Evolutionary conservation across 2,797 vertebrate genomes (phyloP).

Genomic region (Danio albolineatus): DNA sequence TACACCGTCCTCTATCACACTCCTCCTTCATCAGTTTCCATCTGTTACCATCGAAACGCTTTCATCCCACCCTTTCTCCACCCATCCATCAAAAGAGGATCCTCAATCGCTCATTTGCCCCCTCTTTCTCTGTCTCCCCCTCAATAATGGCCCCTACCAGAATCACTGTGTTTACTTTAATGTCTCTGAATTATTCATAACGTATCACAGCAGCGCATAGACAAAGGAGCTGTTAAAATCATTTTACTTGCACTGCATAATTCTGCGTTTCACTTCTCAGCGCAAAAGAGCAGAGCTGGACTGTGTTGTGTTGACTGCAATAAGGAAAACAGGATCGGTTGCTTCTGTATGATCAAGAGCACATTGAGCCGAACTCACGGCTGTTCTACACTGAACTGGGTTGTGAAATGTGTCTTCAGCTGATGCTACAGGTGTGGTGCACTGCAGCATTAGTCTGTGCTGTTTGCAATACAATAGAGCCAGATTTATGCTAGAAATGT

Average conservation of each 20-base stretch:
- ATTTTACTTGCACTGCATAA: conserved; percentile 3
- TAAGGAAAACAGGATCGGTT: not conserved
- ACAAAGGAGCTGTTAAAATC: conserved; percentile 24
- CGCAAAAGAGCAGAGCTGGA: not conserved
- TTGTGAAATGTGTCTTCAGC: not conserved
- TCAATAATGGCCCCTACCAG: conserved; percentile 41
- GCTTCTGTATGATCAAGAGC: not conserved
- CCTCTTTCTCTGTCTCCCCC: conserved; percentile 8
- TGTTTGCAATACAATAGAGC: too few relatives aligned
- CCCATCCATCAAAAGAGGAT: conserved; percentile 30
- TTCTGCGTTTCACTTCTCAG: conserved; percentile 1
- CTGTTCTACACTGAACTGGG: not conserved
- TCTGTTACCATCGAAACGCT: conserved; percentile 80
- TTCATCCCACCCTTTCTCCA: conserved; percentile 67
- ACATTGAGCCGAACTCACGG: not conserved
- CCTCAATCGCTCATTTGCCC: conserved; percentile 25
- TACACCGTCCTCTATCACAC: conserved; percentile 35
- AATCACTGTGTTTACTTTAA: conserved; percentile 51
- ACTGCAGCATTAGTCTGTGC: not conserved
- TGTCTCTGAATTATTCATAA: conserved; percentile 72
- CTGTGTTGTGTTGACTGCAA: not conserved
- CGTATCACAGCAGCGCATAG: conserved; percentile 25
- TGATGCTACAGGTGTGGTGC: conserved; percentile 16
- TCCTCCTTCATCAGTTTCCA: conserved; percentile 67
- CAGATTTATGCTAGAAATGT: too few relatives aligned